phyloP scores from a whole-genome alignment of 2,797 vertebrate species.

The Halcyon chelicuti region DNA sequence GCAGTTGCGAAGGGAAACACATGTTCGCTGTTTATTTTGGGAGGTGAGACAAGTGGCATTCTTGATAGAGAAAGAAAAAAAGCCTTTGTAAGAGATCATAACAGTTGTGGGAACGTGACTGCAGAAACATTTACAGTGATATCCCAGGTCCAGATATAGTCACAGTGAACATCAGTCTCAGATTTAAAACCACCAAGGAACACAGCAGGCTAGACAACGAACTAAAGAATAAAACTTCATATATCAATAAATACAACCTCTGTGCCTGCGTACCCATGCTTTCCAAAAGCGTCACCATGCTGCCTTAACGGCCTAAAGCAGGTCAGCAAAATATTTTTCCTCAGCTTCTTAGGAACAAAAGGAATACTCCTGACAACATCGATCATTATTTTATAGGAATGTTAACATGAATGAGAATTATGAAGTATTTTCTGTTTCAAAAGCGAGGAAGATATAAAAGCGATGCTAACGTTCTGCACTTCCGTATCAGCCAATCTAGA shows the following conservation, averaged over 20 bases:
- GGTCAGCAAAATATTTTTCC: not conserved
- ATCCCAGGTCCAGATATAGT: not conserved
- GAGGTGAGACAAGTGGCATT: not conserved
- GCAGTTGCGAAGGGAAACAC: not conserved
- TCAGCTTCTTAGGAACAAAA: not conserved
- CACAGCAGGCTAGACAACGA: not conserved
- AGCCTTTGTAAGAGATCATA: not conserved
- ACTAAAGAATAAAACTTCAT: not conserved
- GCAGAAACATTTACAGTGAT: not conserved
- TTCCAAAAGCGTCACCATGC: not conserved
- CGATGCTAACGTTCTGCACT: not conserved
- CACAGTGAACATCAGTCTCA: not conserved
- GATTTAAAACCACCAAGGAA: not conserved
- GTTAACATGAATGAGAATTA: not conserved
- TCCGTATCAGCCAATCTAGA: not conserved
- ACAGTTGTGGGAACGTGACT: fast-evolving
- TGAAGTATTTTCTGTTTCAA: not conserved
- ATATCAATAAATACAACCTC: not conserved
- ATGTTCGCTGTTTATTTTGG: not conserved
- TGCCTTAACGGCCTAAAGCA: not conserved
- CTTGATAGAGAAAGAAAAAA: not conserved
- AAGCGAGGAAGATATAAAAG: not conserved
- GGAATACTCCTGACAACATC: not conserved
- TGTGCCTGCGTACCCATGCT: not conserved
- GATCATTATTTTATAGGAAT: not conserved